Conservation (phyloP, 2,888 invertebrate species). For the Drosophila phalerata region DNA sequence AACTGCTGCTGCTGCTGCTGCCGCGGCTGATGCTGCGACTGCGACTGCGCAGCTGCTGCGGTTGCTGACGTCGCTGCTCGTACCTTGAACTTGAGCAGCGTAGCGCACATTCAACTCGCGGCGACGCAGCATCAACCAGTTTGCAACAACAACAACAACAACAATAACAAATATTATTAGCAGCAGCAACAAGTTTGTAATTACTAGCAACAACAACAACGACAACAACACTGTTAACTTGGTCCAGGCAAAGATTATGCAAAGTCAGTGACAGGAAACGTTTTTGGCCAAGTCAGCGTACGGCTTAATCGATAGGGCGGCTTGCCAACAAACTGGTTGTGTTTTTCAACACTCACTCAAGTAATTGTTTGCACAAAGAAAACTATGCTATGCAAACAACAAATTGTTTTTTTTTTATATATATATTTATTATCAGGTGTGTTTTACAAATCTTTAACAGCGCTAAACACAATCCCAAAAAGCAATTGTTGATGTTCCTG, state of each 20-base stretch:
- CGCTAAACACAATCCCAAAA: too few species aligned
- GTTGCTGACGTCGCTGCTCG: slow-evolving; percentile 35
- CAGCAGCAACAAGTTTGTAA: slow-evolving; percentile 70
- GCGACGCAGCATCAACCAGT: slow-evolving; percentile 66
- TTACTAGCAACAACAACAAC: slow-evolving; percentile 46
- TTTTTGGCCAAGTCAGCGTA: slow-evolving; percentile 33
- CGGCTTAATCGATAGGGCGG: slow-evolving; percentile 34
- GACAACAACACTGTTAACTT: slow-evolving; percentile 16
- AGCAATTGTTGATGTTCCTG: too few species aligned
- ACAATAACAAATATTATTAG: slow-evolving; percentile 27
- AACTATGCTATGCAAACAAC: neutral
- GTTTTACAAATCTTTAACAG: too few species aligned
- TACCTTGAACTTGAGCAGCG: slow-evolving; percentile 74
- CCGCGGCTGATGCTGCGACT: slow-evolving; percentile 5
- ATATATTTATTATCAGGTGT: too few species aligned
- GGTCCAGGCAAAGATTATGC: slow-evolving; percentile 65
- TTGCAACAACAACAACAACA: slow-evolving; percentile 61
- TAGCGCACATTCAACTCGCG: slow-evolving; percentile 37
- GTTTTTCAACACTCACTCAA: neutral
- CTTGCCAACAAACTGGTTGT: slow-evolving; percentile 46
- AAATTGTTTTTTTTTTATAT: neutral
- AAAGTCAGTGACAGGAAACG: slow-evolving; percentile 70
- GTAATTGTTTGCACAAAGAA: neutral
- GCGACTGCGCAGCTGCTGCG: slow-evolving; percentile 5
- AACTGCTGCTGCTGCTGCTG: slow-evolving; percentile 18